These are phyloP conservation scores for Melanerpes aurifrons DNA, from an alignment of 2,113 vertebrate species.

Conservation along the genomic window DNA sequence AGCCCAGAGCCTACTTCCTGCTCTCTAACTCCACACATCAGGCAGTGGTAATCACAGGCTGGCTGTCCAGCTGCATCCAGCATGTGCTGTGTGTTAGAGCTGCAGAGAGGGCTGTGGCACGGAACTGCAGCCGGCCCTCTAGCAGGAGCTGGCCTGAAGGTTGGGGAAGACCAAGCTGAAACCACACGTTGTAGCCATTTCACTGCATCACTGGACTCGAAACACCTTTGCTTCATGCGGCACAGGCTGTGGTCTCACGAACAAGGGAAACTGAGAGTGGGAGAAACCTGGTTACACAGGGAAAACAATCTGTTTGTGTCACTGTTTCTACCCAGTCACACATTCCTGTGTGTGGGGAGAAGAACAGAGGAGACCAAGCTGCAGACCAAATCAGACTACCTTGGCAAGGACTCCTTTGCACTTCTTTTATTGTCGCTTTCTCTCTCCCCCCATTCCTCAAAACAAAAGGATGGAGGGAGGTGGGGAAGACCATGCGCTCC, in stretches of 20 bases:
- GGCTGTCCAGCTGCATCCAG: background rate
- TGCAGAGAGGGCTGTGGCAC: background rate
- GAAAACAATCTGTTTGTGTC: background rate
- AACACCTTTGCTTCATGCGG: background rate
- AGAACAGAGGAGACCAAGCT: background rate
- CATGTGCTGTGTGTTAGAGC: rapidly evolving
- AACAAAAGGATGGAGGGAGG: too few relatives aligned
- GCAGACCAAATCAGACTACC: background rate
- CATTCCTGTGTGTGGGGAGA: background rate
- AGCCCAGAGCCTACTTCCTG: background rate
- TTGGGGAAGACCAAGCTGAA: background rate
- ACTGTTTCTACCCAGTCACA: background rate
- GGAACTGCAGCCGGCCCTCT: background rate
- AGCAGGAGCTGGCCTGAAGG: background rate
- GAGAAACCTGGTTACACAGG: background rate
- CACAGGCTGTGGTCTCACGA: background rate
- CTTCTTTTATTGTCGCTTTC: background rate
- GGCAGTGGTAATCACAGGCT: rapidly evolving
- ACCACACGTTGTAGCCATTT: background rate
- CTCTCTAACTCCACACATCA: background rate
- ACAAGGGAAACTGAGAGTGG: background rate
- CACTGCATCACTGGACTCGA: too few relatives aligned
- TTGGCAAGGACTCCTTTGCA: background rate
- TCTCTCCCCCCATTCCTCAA: background rate
- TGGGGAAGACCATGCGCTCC: background rate